Conservation (phyloP, 2,797 vertebrate genomes). For the Spinus pinus region DNA sequence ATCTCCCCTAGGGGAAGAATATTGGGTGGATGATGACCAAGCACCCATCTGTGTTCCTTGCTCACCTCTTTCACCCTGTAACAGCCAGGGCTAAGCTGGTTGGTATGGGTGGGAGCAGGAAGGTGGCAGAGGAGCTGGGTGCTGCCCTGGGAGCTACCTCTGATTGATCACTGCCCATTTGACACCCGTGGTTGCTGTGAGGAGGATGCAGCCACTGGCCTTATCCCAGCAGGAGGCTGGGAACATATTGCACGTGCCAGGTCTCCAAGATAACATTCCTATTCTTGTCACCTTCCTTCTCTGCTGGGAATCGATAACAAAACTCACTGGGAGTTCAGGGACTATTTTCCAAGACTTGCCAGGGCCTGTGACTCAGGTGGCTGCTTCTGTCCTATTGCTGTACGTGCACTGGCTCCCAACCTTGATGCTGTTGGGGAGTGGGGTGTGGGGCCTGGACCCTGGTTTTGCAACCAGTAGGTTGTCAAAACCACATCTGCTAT, state of each 20-base stretch:
- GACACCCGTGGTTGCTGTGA: not conserved
- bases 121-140: not conserved
- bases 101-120: not conserved
- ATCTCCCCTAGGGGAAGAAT: not conserved
- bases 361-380: no score
- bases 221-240: not conserved
- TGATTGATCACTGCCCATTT: accelerated
- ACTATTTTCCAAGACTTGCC: not conserved
- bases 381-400: not conserved
- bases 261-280: not conserved
- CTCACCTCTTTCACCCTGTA: accelerated
- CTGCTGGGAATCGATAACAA: not conserved
- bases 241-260: accelerated
- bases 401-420: accelerated
- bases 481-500: not conserved
- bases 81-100: not conserved
- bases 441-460: not conserved
- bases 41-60: no score
- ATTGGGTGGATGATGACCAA: not conserved
- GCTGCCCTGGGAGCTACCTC: not conserved
- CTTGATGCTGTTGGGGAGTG: accelerated
- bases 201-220: not conserved
- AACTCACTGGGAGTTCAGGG: not conserved
- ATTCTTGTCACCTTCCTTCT: not conserved
- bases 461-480: not conserved